A percentile compares a stretch with the other conserved stretches of the same genome.
Evolutionary conservation across 2,797 vertebrate genomes (phyloP).

Genomic region (Odontamblyopus rebecca): DNA sequence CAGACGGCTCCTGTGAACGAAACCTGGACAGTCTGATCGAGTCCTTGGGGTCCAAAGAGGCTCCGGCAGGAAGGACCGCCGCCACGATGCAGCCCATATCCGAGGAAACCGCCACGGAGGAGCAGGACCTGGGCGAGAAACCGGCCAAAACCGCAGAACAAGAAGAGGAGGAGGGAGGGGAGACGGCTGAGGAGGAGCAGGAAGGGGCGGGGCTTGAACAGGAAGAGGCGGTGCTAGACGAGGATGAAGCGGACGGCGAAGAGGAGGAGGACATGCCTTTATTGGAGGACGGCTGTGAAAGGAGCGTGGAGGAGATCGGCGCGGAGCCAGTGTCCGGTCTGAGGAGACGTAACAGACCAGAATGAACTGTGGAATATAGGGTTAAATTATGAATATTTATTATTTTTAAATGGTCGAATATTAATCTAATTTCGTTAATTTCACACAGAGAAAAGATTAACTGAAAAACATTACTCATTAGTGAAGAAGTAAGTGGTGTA

Average conservation of each 20-base stretch:
- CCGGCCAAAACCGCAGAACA: neutral
- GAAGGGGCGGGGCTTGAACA: constrained; percentile 28
- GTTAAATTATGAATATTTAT: constrained; percentile 43
- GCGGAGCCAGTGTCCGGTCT: constrained; percentile 59
- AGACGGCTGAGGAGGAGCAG: constrained; percentile 18
- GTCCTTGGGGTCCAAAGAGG: constrained; percentile 73
- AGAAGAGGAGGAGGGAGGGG: constrained; percentile 8
- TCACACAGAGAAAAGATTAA: neutral
- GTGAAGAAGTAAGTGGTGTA: neutral
- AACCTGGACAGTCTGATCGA: constrained; percentile 86
- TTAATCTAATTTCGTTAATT: constrained; percentile 4
- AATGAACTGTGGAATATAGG: constrained; percentile 64
- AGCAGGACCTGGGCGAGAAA: constrained; percentile 16
- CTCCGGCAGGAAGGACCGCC: constrained; percentile 30
- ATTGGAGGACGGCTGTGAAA: constrained; percentile 51
- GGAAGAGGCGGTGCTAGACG: constrained; percentile 5
- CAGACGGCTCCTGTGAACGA: constrained; percentile 75
- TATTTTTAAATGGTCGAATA: constrained; percentile 13
- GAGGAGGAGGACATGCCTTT: constrained; percentile 27
- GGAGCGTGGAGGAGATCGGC: constrained; percentile 57
- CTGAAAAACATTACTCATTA: neutral
- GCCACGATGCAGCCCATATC: neutral
- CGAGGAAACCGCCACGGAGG: neutral
- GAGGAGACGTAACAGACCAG: constrained; percentile 80
- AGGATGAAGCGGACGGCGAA: neutral